Evolutionary conservation across 2,797 vertebrate species (phyloP).

Genomic region (Micrastur ruficollis): DNA sequence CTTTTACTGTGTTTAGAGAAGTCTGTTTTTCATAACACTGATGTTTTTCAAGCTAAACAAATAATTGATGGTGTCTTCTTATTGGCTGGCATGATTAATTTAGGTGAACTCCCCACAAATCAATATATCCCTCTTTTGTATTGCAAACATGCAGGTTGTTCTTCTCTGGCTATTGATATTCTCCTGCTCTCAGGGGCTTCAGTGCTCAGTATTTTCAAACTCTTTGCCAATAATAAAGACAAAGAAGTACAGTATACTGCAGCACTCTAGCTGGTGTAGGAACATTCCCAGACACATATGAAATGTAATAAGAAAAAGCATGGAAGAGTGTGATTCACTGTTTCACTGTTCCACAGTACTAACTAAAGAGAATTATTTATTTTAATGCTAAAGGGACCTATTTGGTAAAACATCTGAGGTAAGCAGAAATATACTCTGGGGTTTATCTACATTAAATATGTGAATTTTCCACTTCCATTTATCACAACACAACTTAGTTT

Average conservation of each 20-base stretch:
- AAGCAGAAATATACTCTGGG: not conserved
- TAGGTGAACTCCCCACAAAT: not conserved
- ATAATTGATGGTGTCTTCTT: conserved; percentile 4
- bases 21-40: not conserved
- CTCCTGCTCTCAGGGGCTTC: not conserved
- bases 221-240: conserved; percentile 16
- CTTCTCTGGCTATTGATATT: not conserved
- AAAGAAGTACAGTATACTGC: not conserved
- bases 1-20: not conserved
- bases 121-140: conserved; percentile 4
- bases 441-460: not conserved
- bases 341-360: not conserved
- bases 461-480: not conserved
- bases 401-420: not conserved
- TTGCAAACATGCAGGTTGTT: conserved; percentile 4
- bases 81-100: conserved; percentile 20
- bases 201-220: conserved; percentile 20
- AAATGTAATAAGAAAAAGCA: not conserved
- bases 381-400: not conserved
- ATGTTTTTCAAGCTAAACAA: not conserved
- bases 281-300: not conserved
- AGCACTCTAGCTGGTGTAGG: not conserved
- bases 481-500: not conserved
- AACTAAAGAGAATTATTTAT: not conserved
- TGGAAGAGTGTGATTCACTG: not conserved